These are phyloP conservation scores for Myathropa florea DNA, from an alignment of 2,888 invertebrate species.

Conservation along the genomic window DNA sequence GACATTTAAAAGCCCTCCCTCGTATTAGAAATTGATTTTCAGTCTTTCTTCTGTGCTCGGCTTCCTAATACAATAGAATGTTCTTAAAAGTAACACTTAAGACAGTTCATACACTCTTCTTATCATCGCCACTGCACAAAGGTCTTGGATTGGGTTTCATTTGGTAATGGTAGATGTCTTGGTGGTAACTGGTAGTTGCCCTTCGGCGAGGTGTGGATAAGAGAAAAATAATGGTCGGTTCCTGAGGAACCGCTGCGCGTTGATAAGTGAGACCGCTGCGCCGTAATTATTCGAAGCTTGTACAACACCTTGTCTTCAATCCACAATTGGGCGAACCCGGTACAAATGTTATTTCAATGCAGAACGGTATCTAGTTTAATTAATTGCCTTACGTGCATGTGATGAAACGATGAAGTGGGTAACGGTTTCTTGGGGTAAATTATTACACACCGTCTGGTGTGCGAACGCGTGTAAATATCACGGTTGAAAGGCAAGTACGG, in stretches of 20 bases:
- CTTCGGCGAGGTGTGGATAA: conserved; percentile 50
- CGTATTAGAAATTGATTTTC: conserved; percentile 63
- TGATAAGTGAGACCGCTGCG: conserved; percentile 46
- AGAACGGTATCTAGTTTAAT: conserved; percentile 46
- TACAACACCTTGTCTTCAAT: conserved; percentile 53
- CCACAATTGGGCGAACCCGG: conserved; percentile 40
- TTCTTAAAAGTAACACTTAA: conserved; percentile 41
- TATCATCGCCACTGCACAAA: conserved; percentile 42
- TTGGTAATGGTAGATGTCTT: conserved; percentile 30
- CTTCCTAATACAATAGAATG: conserved; percentile 14
- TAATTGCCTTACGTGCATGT: conserved; percentile 64
- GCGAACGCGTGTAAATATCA: background rate
- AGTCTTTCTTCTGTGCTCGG: background rate
- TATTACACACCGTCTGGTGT: conserved; percentile 26
- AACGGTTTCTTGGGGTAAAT: conserved; percentile 50
- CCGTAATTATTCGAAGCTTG: conserved; percentile 61
- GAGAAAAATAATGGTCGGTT: conserved; percentile 63
- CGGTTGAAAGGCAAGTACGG: background rate
- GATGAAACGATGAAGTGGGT: conserved; percentile 65
- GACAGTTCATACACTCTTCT: conserved; percentile 34
- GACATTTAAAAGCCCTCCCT: conserved; percentile 17
- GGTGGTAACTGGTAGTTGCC: background rate
- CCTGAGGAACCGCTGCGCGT: conserved; percentile 27
- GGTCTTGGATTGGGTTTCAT: conserved; percentile 32
- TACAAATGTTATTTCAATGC: conserved; percentile 66